Evolutionary conservation across 2,797 vertebrate genomes (phyloP).

Genomic region (Morelia viridis): DNA sequence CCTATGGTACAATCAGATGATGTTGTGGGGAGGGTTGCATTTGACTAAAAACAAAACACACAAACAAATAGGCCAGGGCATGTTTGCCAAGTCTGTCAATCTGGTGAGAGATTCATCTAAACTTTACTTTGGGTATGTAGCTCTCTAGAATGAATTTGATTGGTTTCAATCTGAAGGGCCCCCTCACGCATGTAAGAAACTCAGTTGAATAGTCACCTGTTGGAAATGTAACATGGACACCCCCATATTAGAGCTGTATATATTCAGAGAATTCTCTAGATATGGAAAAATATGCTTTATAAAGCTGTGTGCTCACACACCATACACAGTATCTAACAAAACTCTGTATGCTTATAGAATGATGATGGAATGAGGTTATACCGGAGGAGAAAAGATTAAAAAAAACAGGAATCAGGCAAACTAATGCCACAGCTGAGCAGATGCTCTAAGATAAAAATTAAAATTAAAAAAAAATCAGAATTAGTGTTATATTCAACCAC

Average conservation of each 20-base stretch:
- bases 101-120: too few relatives aligned
- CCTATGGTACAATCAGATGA: background rate
- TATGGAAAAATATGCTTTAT: background rate
- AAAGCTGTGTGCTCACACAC: background rate
- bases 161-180: too few relatives aligned
- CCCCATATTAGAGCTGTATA: background rate
- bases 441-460: background rate
- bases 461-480: too few relatives aligned
- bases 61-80: background rate
- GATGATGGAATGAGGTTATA: background rate
- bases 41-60: background rate
- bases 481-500: background rate
- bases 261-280: background rate
- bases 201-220: too few relatives aligned
- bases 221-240: background rate
- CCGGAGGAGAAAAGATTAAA: background rate
- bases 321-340: background rate
- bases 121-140: too few relatives aligned
- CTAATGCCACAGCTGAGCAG: background rate
- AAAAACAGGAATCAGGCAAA: background rate
- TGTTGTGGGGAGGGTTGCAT: background rate
- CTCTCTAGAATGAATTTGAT: too few relatives aligned
- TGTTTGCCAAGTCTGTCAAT: background rate
- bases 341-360: background rate
- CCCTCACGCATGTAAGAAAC: too few relatives aligned